phyloP scores from a whole-genome alignment of 2,797 vertebrate genomes.

The Characodon lateralis region DNA sequence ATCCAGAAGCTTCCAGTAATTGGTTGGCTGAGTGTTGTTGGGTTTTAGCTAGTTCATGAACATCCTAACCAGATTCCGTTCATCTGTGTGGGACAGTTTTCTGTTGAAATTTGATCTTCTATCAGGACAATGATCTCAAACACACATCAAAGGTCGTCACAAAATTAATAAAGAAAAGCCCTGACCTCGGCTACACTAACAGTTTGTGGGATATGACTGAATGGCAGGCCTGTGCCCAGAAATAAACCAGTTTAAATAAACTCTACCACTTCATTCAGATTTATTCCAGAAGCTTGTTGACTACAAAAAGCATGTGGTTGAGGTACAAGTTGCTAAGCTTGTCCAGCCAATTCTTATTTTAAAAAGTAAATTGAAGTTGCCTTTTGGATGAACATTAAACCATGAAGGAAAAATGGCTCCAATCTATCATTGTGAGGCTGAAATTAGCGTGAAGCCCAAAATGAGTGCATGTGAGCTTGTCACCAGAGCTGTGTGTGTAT shows the following conservation, averaged over 20 bases:
- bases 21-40: not conserved
- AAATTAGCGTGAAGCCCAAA: not conserved
- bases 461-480: not conserved
- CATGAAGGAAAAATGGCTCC: not conserved
- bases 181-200: not conserved
- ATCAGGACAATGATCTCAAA: not conserved
- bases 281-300: not conserved
- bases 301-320: not conserved
- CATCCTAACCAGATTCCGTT: not conserved
- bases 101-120: not conserved
- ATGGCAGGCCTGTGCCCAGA: not conserved
- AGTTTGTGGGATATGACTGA: not conserved
- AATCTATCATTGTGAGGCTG: not conserved
- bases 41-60: not conserved
- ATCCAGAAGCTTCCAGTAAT: not conserved
- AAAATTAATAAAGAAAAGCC: not conserved
- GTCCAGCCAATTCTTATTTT: not conserved
- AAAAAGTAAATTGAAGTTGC: not conserved
- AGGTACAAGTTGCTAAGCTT: not conserved
- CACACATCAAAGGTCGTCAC: not conserved
- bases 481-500: conserved; percentile 40
- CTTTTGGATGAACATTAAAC: not conserved
- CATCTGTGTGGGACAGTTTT: not conserved
- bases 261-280: not conserved
- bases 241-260: not conserved